phyloP scores from a whole-genome alignment of 1,140 invertebrate species.

The Bombus balteatus region DNA sequence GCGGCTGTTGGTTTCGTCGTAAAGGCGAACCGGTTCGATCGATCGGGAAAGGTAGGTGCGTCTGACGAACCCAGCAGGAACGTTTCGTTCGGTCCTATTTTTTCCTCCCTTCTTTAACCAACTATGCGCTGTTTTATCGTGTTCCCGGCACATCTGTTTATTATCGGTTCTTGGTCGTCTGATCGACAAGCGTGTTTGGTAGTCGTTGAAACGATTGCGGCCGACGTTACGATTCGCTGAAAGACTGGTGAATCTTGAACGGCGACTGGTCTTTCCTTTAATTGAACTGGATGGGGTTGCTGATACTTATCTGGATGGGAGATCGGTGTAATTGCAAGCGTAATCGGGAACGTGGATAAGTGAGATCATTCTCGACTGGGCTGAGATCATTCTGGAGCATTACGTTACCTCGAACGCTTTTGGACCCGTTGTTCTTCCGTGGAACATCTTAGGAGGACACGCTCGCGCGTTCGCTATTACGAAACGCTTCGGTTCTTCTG shows the following conservation, averaged over 20 bases:
- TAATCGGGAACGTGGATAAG: not conserved
- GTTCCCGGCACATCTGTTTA: not conserved
- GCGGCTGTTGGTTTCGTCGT: conserved; percentile 47
- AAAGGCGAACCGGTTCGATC: conserved; percentile 61
- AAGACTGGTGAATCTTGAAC: not conserved
- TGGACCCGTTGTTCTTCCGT: not conserved
- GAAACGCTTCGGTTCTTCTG: not conserved
- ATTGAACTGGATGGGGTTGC: conserved; percentile 3
- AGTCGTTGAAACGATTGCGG: not conserved
- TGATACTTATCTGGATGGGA: not conserved
- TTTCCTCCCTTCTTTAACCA: not conserved
- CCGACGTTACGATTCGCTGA: not conserved
- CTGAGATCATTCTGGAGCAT: not conserved
- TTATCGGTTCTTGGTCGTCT: not conserved
- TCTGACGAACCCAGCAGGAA: conserved; percentile 26
- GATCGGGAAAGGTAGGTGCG: conserved; percentile 63
- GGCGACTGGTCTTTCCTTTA: conserved; percentile 12
- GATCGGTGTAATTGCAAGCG: conserved; percentile 17
- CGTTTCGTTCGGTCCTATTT: conserved; percentile 7
- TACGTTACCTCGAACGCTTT: not conserved
- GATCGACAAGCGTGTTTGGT: not conserved
- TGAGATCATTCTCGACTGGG: not conserved
- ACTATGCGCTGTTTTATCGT: too few relatives aligned
- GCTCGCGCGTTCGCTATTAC: conserved; percentile 1
- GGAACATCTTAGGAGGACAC: not conserved